A percentile compares a stretch with the other conserved stretches of the same genome.
phyloP scores from a whole-genome alignment of 2,888 invertebrate species.

The Trichogramma dendrolimi region DNA sequence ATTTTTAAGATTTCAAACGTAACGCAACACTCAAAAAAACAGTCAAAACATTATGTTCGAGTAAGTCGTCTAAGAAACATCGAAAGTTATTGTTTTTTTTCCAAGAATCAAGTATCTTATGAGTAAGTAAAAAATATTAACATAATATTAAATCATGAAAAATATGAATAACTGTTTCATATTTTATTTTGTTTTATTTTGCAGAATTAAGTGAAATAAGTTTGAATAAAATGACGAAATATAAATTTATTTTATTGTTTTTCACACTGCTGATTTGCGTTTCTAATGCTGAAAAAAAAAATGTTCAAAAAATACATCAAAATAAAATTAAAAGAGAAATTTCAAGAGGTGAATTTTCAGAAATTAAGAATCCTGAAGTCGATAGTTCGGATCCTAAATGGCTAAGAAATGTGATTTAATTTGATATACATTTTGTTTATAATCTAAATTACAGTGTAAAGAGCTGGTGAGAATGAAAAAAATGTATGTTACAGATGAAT shows the following conservation, averaged over 20 bases:
- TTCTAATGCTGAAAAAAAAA: too few species aligned
- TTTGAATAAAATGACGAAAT: too few species aligned
- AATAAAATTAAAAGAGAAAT: too few species aligned
- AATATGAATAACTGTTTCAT: too few species aligned
- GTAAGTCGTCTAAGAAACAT: constrained; percentile 3
- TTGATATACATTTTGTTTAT: background rate
- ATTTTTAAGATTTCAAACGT: too few species aligned
- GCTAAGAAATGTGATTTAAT: background rate
- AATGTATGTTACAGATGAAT: constrained; percentile 17
- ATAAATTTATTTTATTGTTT: too few species aligned
- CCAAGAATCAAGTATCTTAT: constrained; percentile 8
- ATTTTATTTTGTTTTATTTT: constrained; percentile 14
- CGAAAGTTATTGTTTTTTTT: constrained; percentile 6
- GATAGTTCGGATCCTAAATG: background rate
- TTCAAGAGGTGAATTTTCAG: background rate
- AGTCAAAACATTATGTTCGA: background rate
- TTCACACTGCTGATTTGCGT: too few species aligned
- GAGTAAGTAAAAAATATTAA: constrained; percentile 8
- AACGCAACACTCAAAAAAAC: too few species aligned
- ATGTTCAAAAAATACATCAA: too few species aligned
- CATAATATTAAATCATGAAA: too few species aligned
- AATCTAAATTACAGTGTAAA: background rate
- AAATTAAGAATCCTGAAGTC: background rate
- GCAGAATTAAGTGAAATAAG: constrained; percentile 7
- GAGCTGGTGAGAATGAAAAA: background rate